Conservation (phyloP, 2,888 invertebrate species). For the Himalopsyche kuldschensis region DNA sequence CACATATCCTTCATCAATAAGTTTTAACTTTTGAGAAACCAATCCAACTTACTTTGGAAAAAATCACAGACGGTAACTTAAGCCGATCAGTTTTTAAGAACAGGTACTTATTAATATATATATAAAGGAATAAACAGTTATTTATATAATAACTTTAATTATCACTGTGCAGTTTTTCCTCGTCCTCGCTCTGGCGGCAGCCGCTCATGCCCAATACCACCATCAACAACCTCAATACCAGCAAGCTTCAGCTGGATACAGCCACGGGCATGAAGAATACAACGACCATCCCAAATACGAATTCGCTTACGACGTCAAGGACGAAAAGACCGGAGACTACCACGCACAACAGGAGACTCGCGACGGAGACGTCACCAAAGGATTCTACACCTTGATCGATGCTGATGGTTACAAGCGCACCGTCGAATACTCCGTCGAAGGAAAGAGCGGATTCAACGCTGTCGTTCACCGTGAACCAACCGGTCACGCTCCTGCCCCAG, state of each 20-base stretch:
- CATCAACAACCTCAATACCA: background rate
- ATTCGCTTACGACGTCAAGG: constrained; percentile 62
- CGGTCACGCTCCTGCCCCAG: constrained; percentile 36
- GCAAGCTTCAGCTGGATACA: background rate
- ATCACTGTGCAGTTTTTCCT: too few relatives aligned
- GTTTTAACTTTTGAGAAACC: too few relatives aligned
- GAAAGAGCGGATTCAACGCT: constrained; percentile 58
- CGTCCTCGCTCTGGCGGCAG: too few relatives aligned
- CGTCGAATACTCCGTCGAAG: constrained; percentile 58
- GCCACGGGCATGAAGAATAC: background rate
- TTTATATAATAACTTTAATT: too few relatives aligned
- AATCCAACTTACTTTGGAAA: too few relatives aligned
- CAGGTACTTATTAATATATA: too few relatives aligned
- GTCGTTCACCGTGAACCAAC: constrained; percentile 50
- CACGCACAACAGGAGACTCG: constrained; percentile 61
- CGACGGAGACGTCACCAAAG: constrained; percentile 61
- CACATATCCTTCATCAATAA: too few relatives aligned
- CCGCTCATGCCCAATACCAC: background rate
- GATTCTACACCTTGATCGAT: constrained; percentile 60
- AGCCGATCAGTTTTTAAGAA: too few relatives aligned
- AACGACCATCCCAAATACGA: constrained; percentile 59
- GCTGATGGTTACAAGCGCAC: constrained; percentile 61
- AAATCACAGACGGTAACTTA: too few relatives aligned
- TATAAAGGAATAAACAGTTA: too few relatives aligned
- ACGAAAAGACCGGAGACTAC: constrained; percentile 61